These are phyloP conservation scores for Setipinna tenuifilis DNA, from an alignment of 2,797 vertebrate genomes.

Conservation along the genomic window DNA sequence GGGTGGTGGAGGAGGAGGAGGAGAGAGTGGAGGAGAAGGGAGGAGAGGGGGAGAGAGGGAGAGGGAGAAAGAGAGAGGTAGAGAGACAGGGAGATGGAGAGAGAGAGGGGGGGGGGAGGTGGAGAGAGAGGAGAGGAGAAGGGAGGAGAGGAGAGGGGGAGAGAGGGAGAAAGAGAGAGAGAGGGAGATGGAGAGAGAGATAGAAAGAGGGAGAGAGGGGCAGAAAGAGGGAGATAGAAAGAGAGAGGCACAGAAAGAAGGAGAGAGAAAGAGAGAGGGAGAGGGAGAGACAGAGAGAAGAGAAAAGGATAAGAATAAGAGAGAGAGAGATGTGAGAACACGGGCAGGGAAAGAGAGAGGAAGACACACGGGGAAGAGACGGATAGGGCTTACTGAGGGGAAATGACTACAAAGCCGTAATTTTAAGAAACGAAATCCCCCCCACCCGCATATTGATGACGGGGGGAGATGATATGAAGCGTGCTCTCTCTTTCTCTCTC, in stretches of 20 bases:
- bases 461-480: not conserved
- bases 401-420: not conserved
- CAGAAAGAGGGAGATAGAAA: not conserved
- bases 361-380: not conserved
- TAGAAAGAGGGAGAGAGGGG: constrained; percentile 20
- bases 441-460: not conserved
- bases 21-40: constrained; percentile 50
- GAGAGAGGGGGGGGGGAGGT: not conserved
- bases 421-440: not conserved
- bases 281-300: constrained; percentile 27
- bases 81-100: constrained; percentile 33
- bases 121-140: constrained; percentile 45
- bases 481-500: too few relatives aligned
- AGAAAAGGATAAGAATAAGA: too few relatives aligned
- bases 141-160: constrained; percentile 27
- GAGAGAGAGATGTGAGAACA: constrained; percentile 9
- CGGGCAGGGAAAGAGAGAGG: constrained; percentile 36
- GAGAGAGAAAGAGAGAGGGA: constrained; percentile 59
- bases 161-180: too few relatives aligned
- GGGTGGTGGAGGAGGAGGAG: constrained; percentile 71
- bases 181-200: constrained; percentile 36
- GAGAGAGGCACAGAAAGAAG: constrained; percentile 40
- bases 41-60: constrained; percentile 35
- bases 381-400: not conserved
- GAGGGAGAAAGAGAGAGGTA: not conserved